phyloP scores from a whole-genome alignment of 2,113 vertebrate species.

The Tichodroma muraria region DNA sequence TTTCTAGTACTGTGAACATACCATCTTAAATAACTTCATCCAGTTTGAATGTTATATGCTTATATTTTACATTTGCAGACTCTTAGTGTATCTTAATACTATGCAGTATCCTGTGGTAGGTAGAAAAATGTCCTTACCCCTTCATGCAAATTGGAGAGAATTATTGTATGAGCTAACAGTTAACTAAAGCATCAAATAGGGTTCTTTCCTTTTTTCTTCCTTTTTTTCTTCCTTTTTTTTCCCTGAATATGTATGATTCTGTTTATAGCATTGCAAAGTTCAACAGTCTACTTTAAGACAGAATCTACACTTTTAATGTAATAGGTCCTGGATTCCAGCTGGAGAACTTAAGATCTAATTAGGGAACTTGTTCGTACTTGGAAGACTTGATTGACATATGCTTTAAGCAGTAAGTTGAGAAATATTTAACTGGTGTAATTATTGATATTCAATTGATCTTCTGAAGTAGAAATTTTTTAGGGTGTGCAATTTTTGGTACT shows the following conservation, averaged over 20 bases:
- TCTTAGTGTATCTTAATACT: background rate
- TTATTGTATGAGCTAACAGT: background rate
- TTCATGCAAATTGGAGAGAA: background rate
- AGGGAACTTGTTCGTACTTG: background rate
- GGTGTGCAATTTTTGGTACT: background rate
- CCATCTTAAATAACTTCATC: background rate
- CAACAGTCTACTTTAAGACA: background rate
- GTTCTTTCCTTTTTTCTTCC: background rate
- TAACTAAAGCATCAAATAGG: background rate
- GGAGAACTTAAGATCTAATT: background rate
- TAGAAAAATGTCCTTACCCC: background rate
- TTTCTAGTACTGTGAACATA: background rate
- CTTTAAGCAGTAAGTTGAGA: background rate
- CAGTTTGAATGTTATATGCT: no score
- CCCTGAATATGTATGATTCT: background rate
- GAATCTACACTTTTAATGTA: background rate
- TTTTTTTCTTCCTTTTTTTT: background rate
- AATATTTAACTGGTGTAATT: background rate
- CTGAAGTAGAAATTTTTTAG: background rate
- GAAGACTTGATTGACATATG: background rate
- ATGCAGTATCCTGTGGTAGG: background rate
- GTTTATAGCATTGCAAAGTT: background rate
- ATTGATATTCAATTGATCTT: background rate
- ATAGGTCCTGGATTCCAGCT: background rate
- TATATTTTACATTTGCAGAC: background rate